These are phyloP conservation scores for Hartigia nigra DNA, from an alignment of 2,888 invertebrate species.

Conservation along the genomic window DNA sequence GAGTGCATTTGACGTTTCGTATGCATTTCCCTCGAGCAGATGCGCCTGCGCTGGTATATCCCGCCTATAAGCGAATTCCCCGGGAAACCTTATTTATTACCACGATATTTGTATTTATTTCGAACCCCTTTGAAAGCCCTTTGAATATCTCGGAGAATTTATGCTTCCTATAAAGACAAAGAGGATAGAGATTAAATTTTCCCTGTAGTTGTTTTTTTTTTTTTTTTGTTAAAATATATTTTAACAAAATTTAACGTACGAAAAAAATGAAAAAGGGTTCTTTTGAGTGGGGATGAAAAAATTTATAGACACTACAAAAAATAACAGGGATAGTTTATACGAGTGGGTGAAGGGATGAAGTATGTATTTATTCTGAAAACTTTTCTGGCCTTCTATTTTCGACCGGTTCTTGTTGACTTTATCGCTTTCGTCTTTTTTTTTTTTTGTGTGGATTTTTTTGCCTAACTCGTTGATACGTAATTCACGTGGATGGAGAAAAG, in stretches of 20 bases:
- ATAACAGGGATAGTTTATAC: no score
- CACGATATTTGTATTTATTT: slow-evolving; percentile 44
- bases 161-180: neutral
- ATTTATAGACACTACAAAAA: no score
- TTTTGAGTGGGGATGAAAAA: neutral
- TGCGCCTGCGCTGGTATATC: slow-evolving; percentile 16
- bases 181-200: neutral
- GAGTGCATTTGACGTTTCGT: slow-evolving; percentile 61
- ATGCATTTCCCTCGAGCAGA: slow-evolving; percentile 49
- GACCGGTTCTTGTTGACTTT: neutral
- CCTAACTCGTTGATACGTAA: no score
- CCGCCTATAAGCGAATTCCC: neutral
- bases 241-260: neutral
- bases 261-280: neutral
- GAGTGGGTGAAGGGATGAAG: no score
- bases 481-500: neutral
- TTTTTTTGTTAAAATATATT: neutral
- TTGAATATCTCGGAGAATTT: slow-evolving; percentile 2
- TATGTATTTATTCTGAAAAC: neutral
- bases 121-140: slow-evolving; percentile 20
- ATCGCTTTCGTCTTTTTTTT: neutral
- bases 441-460: no score
- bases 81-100: slow-evolving; percentile 32
- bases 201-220: no score
- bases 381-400: neutral